These are phyloP conservation scores for Scatophagus argus DNA, from an alignment of 2,113 vertebrate species.

Conservation along the genomic window DNA sequence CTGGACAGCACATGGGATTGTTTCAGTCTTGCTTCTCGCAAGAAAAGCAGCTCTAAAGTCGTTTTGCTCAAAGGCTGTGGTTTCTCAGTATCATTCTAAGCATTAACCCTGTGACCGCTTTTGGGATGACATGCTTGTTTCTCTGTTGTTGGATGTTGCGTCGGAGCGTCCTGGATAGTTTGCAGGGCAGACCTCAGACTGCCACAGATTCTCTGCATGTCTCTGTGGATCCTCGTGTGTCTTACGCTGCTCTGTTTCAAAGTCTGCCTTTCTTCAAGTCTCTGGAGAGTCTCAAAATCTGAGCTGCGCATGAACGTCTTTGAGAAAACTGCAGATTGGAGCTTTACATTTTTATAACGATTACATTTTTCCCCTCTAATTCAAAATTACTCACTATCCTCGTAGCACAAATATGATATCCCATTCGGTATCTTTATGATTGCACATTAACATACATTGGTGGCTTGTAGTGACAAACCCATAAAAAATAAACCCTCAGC, in stretches of 20 bases:
- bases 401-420: not conserved
- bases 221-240: not conserved
- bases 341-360: not conserved
- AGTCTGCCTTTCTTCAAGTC: not conserved
- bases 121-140: constrained; percentile 3
- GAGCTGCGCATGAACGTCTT: constrained; percentile 15
- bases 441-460: not conserved
- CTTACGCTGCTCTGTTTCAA: constrained; percentile 4
- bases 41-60: not conserved
- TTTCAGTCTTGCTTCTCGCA: constrained; percentile 1
- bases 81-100: constrained; percentile 7
- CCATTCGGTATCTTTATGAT: not conserved
- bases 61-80: not conserved
- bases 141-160: not conserved
- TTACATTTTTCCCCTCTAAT: not conserved
- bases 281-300: not conserved
- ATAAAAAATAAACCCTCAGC: too few species aligned
- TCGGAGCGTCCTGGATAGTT: constrained; percentile 2
- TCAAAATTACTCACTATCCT: not conserved
- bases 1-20: not conserved
- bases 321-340: not conserved
- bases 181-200: not conserved
- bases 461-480: not conserved
- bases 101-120: constrained; percentile 18
- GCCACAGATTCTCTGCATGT: not conserved